Evolutionary conservation across 2,888 invertebrate species (phyloP), one percentile per base, ranked within the genome.

Genomic region (Zaprionus obscuricornis): DNA sequence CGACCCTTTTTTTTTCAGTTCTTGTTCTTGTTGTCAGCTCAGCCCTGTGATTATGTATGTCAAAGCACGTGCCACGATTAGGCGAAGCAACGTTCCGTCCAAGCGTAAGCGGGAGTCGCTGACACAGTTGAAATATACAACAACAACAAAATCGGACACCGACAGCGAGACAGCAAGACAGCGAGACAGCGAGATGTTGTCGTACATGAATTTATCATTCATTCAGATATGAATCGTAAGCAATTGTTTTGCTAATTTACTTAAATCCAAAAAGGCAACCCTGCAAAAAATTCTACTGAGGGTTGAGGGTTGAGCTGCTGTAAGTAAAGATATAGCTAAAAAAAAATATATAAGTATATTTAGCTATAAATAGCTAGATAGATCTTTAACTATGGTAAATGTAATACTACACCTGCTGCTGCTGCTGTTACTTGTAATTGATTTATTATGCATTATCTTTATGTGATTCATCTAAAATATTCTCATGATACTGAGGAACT

Each of bases 61-160:
- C 56, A 50, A 60, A 59, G 85, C 82, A 82, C 82, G 82, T 82
- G 82, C 82, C 82, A 85, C 82, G 82, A 82, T 82, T 82, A 82
- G 82, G 72, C 78, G 85, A 66, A 74, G n/a, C 71, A 49, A 36
- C 54, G 78, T 66, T 74, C 71, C 82, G 65, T 74, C 58, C 68
- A 74, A 74, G 81, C 81, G 86, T 74, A 59, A 71, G 76, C 45
- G 29, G 67, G 55, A 63, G 55, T 59, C 50, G 58, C 33, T 43
- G 40, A 31, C 45, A 17, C 1, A 50, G 39, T 31, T 42, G 39
- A 5, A 13, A 14, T 45, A 8, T 5, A 20, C 17, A 11, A 20
- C 14, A 24, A 27, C 36, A 50, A 17, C 17, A 8, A 17, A 13
- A 4, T 11, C 2, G 37, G 10, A 40, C n/a, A n/a, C n/a, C n/a